phyloP scores from a whole-genome alignment of 1,140 invertebrate species.

The Eciton burchellii region DNA sequence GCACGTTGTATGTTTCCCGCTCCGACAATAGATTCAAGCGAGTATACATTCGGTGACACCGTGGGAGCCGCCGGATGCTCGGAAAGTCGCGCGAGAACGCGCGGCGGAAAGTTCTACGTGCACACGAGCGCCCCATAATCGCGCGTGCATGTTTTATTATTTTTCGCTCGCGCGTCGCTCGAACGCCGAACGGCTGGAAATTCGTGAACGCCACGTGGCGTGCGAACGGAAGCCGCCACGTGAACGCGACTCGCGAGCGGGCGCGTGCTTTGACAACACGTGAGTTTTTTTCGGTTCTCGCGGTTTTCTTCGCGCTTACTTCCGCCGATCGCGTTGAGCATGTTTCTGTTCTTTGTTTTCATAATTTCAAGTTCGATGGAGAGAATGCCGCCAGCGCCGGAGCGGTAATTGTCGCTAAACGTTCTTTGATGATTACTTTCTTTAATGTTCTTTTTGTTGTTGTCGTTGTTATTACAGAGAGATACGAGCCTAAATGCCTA shows the following conservation, averaged over 20 bases:
- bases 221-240: conserved; percentile 37
- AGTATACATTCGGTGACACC: conserved; percentile 60
- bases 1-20: conserved; percentile 50
- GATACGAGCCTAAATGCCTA: not conserved
- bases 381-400: too few species aligned
- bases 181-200: too few species aligned
- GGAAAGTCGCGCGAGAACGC: conserved; percentile 45
- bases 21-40: conserved; percentile 60
- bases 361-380: too few species aligned
- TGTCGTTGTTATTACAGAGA: too few species aligned
- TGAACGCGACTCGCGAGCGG: conserved; percentile 9
- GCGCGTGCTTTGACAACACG: too few species aligned
- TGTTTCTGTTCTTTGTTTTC: too few species aligned
- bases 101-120: conserved; percentile 47
- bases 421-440: too few species aligned
- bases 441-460: too few species aligned
- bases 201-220: conserved; percentile 31
- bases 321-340: too few species aligned
- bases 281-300: too few species aligned
- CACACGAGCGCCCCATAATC: conserved; percentile 50
- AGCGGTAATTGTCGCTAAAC: not conserved
- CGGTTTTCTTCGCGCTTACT: too few species aligned
- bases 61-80: conserved; percentile 57
- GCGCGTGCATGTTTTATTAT: conserved; percentile 59
- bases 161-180: conserved; percentile 32